Percentiles rank a stretch among this genome's conserved stretches.
These are phyloP conservation scores for Neosalanx taihuensis DNA, from an alignment of 2,797 vertebrate species.

Conservation along the genomic window DNA sequence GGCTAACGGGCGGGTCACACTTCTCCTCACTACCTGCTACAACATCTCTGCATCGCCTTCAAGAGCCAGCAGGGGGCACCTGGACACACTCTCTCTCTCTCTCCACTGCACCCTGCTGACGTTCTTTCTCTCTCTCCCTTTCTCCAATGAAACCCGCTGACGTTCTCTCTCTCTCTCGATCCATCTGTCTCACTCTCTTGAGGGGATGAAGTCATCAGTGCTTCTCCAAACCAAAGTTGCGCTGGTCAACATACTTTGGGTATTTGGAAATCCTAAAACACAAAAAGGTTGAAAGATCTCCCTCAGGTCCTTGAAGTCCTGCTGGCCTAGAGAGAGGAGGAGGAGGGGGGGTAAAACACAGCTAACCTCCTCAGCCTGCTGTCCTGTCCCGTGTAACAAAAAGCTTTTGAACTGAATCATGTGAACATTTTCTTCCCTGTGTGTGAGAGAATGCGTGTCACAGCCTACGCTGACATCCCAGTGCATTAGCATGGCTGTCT, in stretches of 20 bases:
- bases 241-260: constrained; percentile 19
- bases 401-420: constrained; percentile 40
- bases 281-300: neutral
- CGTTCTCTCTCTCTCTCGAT: constrained; percentile 42
- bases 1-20: constrained; percentile 74
- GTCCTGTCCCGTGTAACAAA: constrained; percentile 17
- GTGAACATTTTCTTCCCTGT: neutral
- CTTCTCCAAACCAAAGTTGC: constrained; percentile 67
- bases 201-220: constrained; percentile 12
- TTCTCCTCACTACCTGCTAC: constrained; percentile 37
- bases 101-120: constrained; percentile 29
- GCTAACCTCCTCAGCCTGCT: no score
- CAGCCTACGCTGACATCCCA: no score
- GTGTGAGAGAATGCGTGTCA: no score
- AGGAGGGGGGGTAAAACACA: no score
- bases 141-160: constrained; percentile 20
- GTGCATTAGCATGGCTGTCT: no score
- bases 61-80: constrained; percentile 22
- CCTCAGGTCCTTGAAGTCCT: neutral
- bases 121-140: constrained; percentile 4
- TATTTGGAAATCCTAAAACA: neutral
- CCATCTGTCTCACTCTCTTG: constrained; percentile 27
- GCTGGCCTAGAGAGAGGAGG: no score
- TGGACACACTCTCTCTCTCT: constrained; percentile 40
- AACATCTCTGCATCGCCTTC: constrained; percentile 18